These are phyloP conservation scores for Nephrotoma flavescens DNA, from an alignment of 2,888 invertebrate genomes.

Conservation along the genomic window DNA sequence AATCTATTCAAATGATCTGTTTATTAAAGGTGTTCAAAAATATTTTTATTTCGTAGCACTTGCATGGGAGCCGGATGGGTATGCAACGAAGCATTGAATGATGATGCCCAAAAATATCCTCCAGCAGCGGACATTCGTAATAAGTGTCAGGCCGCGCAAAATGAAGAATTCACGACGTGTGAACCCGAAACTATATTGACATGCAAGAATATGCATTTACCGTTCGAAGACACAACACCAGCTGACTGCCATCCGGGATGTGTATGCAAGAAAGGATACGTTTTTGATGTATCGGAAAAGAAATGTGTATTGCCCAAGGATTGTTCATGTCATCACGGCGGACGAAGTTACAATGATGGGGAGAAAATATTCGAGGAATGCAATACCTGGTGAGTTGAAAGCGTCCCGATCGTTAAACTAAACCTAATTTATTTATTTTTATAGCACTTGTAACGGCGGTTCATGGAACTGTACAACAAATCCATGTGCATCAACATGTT, in stretches of 20 bases:
- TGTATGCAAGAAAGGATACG: slow-evolving; percentile 58
- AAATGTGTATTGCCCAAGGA: slow-evolving; percentile 50
- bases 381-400: slow-evolving; percentile 45
- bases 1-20: not conserved
- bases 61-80: slow-evolving; percentile 60
- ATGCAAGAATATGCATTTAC: slow-evolving; percentile 72
- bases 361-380: slow-evolving; percentile 66
- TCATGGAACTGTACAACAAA: slow-evolving; percentile 66
- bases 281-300: slow-evolving; percentile 47
- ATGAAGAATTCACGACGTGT: slow-evolving; percentile 65
- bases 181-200: slow-evolving; percentile 60
- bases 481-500: slow-evolving; percentile 62
- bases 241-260: slow-evolving; percentile 65
- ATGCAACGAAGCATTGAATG: slow-evolving; percentile 47
- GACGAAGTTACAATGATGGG: slow-evolving; percentile 63
- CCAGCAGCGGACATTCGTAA: slow-evolving; percentile 45
- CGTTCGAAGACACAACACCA: slow-evolving; percentile 35
- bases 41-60: slow-evolving; percentile 32
- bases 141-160: slow-evolving; percentile 46
- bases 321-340: slow-evolving; percentile 86
- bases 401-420: not conserved
- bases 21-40: not conserved
- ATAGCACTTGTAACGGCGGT: slow-evolving; percentile 47
- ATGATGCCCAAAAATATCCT: slow-evolving; percentile 49
- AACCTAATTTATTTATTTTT: not conserved